Evolutionary conservation across 2,797 vertebrate species (phyloP).

Genomic region (Distichodus sexfasciatus): DNA sequence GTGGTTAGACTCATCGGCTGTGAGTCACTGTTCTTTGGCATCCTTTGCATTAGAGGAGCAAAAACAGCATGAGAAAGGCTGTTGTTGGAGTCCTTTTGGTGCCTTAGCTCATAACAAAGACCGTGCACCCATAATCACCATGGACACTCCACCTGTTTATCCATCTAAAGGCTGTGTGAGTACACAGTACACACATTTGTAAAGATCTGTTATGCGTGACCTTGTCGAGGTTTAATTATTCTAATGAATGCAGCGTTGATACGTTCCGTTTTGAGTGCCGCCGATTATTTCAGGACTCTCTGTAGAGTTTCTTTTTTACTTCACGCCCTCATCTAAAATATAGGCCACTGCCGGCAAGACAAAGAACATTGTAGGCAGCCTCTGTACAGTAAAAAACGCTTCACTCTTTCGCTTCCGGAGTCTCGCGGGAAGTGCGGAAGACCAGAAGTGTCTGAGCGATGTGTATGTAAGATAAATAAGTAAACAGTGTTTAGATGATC

Average conservation of each 20-base stretch:
- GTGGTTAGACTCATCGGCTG: neutral
- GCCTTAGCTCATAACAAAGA: neutral
- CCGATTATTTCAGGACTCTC: constrained; percentile 37
- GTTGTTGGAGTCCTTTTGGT: neutral
- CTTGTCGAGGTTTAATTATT: constrained; percentile 19
- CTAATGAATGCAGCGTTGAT: constrained; percentile 5
- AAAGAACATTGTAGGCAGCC: constrained; percentile 1
- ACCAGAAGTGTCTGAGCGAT: neutral
- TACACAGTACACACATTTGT: neutral
- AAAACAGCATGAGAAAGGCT: neutral
- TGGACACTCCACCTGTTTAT: constrained; percentile 2
- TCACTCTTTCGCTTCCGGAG: neutral
- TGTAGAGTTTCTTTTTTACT: constrained; percentile 20
- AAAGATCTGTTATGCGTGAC: neutral
- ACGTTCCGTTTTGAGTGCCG: neutral
- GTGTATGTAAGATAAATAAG: constrained; percentile 3
- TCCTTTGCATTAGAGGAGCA: neutral
- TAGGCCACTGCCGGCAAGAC: constrained; percentile 31
- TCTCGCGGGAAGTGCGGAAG: too few relatives aligned
- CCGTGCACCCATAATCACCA: neutral
- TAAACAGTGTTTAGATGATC: constrained; percentile 18
- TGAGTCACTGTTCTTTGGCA: constrained; percentile 3
- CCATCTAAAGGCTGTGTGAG: neutral
- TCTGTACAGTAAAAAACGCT: constrained; percentile 13
- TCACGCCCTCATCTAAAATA: constrained; percentile 28